Percentiles rank a stretch among this genome's conserved stretches.
phyloP scores from a whole-genome alignment of 1,140 invertebrate species.

The Euglossa dilemma region DNA sequence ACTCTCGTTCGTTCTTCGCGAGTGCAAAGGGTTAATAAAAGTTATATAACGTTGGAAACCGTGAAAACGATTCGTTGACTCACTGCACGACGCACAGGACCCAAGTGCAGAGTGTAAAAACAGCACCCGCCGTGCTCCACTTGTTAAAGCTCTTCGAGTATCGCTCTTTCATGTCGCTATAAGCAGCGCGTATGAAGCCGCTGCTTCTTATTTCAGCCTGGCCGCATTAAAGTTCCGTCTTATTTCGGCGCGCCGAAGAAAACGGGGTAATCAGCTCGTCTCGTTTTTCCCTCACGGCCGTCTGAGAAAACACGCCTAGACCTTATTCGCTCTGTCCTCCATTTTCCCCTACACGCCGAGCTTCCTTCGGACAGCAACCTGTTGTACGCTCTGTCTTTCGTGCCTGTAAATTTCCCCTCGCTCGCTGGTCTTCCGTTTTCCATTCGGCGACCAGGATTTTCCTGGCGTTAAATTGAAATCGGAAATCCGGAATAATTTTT shows the following conservation, averaged over 20 bases:
- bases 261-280: background rate
- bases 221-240: background rate
- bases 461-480: no score
- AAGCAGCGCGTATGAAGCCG: slow-evolving; percentile 10
- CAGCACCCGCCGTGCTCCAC: slow-evolving; percentile 29
- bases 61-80: background rate
- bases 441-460: no score
- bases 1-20: no score
- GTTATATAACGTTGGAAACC: no score
- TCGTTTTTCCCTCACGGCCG: background rate
- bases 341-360: no score
- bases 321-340: background rate
- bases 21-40: no score
- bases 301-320: background rate
- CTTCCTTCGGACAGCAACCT: background rate
- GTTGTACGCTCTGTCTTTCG: background rate
- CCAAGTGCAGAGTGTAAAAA: background rate
- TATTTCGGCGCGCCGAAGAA: slow-evolving; percentile 21
- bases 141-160: slow-evolving; percentile 42
- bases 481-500: no score
- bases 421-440: no score
- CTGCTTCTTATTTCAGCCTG: slow-evolving; percentile 25
- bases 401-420: background rate
- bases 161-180: slow-evolving; percentile 15
- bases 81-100: background rate